Evolutionary conservation across 2,113 vertebrate species (phyloP).

Genomic region (Pagrus major): DNA sequence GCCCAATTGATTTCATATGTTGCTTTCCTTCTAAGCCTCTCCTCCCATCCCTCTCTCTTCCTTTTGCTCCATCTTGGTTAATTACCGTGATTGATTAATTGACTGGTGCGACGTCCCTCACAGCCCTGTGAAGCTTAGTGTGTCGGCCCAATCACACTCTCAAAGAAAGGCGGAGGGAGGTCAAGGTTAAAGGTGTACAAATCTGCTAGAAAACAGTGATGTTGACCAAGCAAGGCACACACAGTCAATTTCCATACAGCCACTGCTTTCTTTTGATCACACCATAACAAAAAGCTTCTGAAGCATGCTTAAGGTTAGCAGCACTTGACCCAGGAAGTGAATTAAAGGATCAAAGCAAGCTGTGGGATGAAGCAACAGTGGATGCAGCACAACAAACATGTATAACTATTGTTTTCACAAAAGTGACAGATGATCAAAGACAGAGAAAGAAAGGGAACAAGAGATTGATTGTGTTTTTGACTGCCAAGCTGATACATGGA

Average conservation of each 20-base stretch:
- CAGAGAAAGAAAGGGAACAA: not conserved
- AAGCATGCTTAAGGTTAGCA: slow-evolving; percentile 32
- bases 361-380: slow-evolving; percentile 8
- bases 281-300: slow-evolving; percentile 24
- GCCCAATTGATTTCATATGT: slow-evolving; percentile 52
- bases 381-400: slow-evolving; percentile 1
- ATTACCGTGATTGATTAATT: slow-evolving; percentile 73
- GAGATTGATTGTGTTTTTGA: slow-evolving; percentile 17
- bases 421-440: slow-evolving; percentile 46
- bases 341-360: slow-evolving; percentile 55
- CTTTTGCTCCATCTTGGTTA: slow-evolving; percentile 50
- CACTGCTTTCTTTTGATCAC: slow-evolving; percentile 61
- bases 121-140: slow-evolving; percentile 22
- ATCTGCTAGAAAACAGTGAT: slow-evolving; percentile 37
- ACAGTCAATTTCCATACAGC: slow-evolving; percentile 29
- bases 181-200: slow-evolving; percentile 30
- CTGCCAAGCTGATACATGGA: not conserved
- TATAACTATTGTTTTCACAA: slow-evolving; percentile 26
- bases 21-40: slow-evolving; percentile 28
- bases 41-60: slow-evolving; percentile 15
- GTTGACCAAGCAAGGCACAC: slow-evolving; percentile 19
- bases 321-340: slow-evolving; percentile 53
- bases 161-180: slow-evolving; percentile 30
- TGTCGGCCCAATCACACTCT: slow-evolving; percentile 15
- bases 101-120: slow-evolving; percentile 23